A percentile compares a stretch with the other conserved stretches of the same genome.
These are phyloP conservation scores for Grammomys dolichurus DNA, from an alignment of 2,113 vertebrate genomes.

Conservation along the genomic window DNA sequence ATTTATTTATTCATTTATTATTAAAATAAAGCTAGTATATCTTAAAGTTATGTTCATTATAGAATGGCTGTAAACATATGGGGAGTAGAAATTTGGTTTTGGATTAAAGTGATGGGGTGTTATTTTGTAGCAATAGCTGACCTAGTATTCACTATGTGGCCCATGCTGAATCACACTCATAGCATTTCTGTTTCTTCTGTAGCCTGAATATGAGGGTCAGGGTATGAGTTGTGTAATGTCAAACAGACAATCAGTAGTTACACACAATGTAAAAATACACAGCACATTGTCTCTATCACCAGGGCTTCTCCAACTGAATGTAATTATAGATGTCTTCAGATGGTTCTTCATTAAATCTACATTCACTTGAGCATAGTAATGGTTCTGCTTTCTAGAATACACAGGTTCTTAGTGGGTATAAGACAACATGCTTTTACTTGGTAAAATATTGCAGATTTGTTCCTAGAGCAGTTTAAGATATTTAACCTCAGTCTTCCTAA, in stretches of 20 bases:
- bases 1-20: neutral
- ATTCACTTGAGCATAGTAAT: neutral
- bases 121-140: neutral
- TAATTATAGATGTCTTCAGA: neutral
- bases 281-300: neutral
- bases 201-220: neutral
- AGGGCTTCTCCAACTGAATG: neutral
- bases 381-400: neutral
- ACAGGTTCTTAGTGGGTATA: neutral
- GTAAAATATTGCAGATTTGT: neutral
- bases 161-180: neutral
- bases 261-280: neutral
- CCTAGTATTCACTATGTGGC: neutral
- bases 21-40: slow-evolving; percentile 9
- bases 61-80: neutral
- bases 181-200: neutral
- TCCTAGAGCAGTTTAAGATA: slow-evolving; percentile 10
- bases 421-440: neutral
- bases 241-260: neutral
- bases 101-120: neutral
- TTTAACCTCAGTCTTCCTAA: neutral
- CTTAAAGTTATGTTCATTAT: neutral
- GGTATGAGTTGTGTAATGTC: neutral
- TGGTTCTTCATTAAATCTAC: neutral
- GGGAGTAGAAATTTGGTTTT: neutral